Evolutionary conservation across 2,888 invertebrate species (phyloP).

Genomic region (Ischnura elegans): DNA sequence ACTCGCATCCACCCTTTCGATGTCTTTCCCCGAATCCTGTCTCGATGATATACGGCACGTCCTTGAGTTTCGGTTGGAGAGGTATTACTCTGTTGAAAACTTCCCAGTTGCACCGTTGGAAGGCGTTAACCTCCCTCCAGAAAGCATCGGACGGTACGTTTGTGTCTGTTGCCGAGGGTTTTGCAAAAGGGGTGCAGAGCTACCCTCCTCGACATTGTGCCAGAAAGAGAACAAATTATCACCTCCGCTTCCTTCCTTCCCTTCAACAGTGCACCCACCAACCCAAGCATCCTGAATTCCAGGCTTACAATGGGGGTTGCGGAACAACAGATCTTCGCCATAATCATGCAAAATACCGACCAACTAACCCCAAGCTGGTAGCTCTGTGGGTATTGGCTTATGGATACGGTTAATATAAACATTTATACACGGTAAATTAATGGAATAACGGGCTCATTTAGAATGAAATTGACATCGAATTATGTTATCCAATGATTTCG

Average conservation of each 20-base stretch:
- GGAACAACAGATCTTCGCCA: too few relatives aligned
- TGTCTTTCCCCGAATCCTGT: neutral
- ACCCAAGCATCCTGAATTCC: neutral
- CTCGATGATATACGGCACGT: neutral
- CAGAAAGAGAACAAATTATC: neutral
- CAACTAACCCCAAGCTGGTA: too few relatives aligned
- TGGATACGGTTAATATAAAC: too few relatives aligned
- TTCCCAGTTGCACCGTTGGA: neutral
- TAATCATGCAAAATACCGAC: too few relatives aligned
- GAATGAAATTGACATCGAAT: too few relatives aligned
- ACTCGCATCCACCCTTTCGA: neutral
- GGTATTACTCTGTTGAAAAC: neutral
- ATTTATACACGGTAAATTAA: too few relatives aligned
- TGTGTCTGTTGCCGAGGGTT: neutral
- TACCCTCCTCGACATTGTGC: neutral
- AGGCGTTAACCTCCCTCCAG: neutral
- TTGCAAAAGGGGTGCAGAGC: neutral
- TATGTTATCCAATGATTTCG: too few relatives aligned
- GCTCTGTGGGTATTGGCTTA: too few relatives aligned
- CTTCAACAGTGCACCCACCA: neutral
- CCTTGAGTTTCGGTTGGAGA: neutral
- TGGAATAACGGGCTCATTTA: too few relatives aligned
- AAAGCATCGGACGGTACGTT: neutral
- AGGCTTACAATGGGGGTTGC: neutral
- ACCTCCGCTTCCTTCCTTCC: neutral